A percentile compares a stretch with the other conserved stretches of the same genome.
Evolutionary conservation across 2,888 invertebrate genomes (phyloP).

Genomic region (Sepioteuthis lessoniana): DNA sequence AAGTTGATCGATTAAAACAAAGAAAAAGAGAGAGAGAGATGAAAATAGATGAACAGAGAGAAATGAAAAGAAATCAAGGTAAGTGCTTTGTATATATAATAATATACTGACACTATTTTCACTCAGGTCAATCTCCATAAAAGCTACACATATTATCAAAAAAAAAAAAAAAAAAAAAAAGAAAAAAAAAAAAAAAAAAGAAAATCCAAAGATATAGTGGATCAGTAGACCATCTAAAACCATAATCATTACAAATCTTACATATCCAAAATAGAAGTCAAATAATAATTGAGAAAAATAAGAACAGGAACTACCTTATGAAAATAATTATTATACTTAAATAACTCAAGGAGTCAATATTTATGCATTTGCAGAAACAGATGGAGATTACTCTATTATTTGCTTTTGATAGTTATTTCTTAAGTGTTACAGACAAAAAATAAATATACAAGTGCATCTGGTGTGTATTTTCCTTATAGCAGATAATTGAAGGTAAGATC

Average conservation of each 20-base stretch:
- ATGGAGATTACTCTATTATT: too few relatives aligned
- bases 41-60: background rate
- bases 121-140: too few relatives aligned
- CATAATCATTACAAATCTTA: background rate
- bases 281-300: background rate
- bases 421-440: too few relatives aligned
- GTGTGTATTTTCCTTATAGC: too few relatives aligned
- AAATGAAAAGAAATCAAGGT: background rate
- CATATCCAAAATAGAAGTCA: background rate
- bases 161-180: too few relatives aligned
- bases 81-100: background rate
- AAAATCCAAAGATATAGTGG: background rate
- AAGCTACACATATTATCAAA: background rate
- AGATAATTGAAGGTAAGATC: too few relatives aligned
- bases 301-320: too few relatives aligned
- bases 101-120: background rate
- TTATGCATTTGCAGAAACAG: too few relatives aligned
- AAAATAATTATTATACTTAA: too few relatives aligned
- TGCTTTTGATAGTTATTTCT: too few relatives aligned
- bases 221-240: background rate
- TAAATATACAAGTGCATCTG: too few relatives aligned
- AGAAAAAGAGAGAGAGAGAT: background rate
- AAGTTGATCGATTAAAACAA: background rate
- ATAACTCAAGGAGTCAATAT: too few relatives aligned
- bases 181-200: background rate